Evolutionary conservation across 2,888 invertebrate species (phyloP).

Genomic region (Bugula neritina): DNA sequence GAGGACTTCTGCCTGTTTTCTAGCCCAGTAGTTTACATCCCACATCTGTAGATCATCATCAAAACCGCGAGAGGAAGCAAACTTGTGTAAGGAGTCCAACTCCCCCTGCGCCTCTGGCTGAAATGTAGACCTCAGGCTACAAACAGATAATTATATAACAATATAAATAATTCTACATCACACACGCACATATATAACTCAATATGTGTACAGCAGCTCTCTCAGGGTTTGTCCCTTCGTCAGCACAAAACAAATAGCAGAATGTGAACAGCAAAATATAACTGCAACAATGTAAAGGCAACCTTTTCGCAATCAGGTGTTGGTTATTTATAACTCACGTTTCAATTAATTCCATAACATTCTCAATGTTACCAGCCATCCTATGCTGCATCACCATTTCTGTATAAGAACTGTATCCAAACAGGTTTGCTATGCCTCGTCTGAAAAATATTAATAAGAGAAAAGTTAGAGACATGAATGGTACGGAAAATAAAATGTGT

Average conservation of each 20-base stretch:
- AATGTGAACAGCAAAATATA: no score
- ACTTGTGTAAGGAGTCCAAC: slow-evolving; percentile 64
- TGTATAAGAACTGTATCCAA: slow-evolving; percentile 73
- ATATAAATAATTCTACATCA: not conserved
- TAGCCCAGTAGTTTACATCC: slow-evolving; percentile 82
- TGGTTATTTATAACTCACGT: slow-evolving; percentile 53
- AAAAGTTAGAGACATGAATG: not conserved
- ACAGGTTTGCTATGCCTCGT: slow-evolving; percentile 59
- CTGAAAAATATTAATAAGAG: not conserved
- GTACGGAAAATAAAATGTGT: no score
- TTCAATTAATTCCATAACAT: slow-evolving; percentile 66
- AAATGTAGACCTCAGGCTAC: slow-evolving; percentile 40
- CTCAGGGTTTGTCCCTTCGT: no score
- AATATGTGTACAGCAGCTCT: not conserved
- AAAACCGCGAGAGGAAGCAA: slow-evolving; percentile 69
- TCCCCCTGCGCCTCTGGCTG: slow-evolving; percentile 69
- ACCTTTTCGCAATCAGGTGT: not conserved
- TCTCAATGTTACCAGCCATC: slow-evolving; percentile 76
- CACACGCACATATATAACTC: not conserved
- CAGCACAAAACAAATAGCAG: no score
- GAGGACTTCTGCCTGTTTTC: slow-evolving; percentile 63
- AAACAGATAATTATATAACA: slow-evolving; percentile 2
- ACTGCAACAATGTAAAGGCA: not conserved
- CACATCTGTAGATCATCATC: slow-evolving; percentile 65
- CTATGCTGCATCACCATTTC: slow-evolving; percentile 90